Evolutionary conservation across 1,140 invertebrate species (phyloP).

Genomic region (Drosophila littoralis): DNA sequence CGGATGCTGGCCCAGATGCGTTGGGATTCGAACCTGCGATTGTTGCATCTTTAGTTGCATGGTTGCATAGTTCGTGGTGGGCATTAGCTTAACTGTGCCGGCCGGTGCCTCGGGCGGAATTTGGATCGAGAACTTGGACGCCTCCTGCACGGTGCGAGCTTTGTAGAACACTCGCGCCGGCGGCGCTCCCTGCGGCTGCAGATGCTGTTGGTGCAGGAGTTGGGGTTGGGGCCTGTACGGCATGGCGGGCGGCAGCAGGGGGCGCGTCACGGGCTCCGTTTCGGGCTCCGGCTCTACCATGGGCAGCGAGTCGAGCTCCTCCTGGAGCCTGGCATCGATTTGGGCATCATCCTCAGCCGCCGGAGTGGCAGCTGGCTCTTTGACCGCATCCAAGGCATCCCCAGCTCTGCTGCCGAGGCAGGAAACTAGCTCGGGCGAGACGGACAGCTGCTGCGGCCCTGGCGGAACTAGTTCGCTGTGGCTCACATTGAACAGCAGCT

Average conservation of each 20-base stretch:
- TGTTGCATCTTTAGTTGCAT: slow-evolving; percentile 25
- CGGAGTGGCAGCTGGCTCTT: neutral
- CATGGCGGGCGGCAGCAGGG: neutral
- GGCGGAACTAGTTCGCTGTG: neutral
- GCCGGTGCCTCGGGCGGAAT: neutral
- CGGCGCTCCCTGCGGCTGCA: neutral
- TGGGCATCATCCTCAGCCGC: slow-evolving; percentile 16
- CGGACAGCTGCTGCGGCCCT: neutral
- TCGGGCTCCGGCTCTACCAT: slow-evolving; percentile 37
- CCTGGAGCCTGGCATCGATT: slow-evolving; percentile 56
- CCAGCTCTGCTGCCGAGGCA: neutral
- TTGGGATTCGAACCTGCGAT: neutral
- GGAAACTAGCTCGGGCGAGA: neutral
- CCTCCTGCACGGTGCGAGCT: neutral
- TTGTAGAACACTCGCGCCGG: neutral
- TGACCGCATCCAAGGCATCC: neutral
- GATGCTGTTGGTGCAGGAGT: neutral
- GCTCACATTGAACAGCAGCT: neutral
- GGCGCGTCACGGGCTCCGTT: neutral
- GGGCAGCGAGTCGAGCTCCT: slow-evolving; percentile 52
- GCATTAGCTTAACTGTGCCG: neutral
- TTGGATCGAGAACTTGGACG: neutral
- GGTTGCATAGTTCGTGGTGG: neutral
- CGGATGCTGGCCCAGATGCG: neutral
- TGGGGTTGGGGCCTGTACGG: neutral